A percentile compares a stretch with the other conserved stretches of the same genome.
phyloP scores from a whole-genome alignment of 2,113 vertebrate species.

The Hyaena hyaena region DNA sequence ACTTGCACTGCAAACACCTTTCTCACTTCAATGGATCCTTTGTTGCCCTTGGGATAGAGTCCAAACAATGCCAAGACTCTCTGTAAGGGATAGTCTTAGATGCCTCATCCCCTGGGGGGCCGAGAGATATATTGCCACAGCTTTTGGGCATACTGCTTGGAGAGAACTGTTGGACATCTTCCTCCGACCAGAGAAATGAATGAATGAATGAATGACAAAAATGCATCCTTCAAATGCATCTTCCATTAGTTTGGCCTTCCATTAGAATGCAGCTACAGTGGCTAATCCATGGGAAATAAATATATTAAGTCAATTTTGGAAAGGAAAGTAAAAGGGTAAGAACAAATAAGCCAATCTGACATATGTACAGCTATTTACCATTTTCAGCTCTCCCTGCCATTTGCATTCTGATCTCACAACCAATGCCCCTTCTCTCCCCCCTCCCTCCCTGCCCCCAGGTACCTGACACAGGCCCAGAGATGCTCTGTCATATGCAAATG shows the following conservation, averaged over 20 bases:
- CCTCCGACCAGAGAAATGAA: not conserved
- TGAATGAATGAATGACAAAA: not conserved
- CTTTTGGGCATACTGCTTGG: not conserved
- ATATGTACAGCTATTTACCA: no score
- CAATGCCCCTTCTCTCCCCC: not conserved
- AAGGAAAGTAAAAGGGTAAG: not conserved
- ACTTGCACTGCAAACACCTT: not conserved
- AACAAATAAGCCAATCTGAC: not conserved
- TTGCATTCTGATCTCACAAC: not conserved
- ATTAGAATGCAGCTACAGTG: no score
- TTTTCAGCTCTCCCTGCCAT: not conserved
- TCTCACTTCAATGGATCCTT: accelerated
- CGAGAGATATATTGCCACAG: accelerated
- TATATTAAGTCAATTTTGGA: not conserved
- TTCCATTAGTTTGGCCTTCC: not conserved
- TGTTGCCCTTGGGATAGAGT: not conserved
- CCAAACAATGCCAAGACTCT: no score
- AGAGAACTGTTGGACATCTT: not conserved
- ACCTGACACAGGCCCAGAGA: not conserved
- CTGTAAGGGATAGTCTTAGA: not conserved
- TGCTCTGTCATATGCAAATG: not conserved
- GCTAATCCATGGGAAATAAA: not conserved
- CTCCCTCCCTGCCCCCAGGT: no score
- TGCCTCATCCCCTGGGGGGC: not conserved
- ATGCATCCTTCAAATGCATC: not conserved